Evolutionary conservation across 2,888 invertebrate species (phyloP).

Genomic region (Sarcophaga variegata): DNA sequence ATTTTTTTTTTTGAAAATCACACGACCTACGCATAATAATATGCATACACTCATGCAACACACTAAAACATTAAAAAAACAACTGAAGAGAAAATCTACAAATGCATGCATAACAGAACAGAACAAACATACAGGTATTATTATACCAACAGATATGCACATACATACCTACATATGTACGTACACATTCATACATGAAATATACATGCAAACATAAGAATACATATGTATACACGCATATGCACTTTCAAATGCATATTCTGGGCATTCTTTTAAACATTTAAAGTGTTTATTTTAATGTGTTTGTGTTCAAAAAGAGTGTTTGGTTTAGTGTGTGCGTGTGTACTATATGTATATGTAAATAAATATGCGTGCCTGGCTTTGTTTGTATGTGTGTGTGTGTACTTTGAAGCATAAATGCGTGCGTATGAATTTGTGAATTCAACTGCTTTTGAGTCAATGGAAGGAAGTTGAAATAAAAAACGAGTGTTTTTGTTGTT

Average conservation of each 20-base stretch:
- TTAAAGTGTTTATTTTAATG: slow-evolving; percentile 48
- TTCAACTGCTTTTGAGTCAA: slow-evolving; percentile 73
- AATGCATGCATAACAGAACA: slow-evolving; percentile 51
- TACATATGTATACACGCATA: background rate
- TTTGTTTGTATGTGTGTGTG: background rate
- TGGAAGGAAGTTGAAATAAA: slow-evolving; percentile 71
- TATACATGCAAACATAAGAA: no score
- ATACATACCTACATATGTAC: background rate
- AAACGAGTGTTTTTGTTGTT: slow-evolving; percentile 30
- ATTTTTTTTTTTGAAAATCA: background rate
- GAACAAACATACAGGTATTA: slow-evolving; percentile 59
- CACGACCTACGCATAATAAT: background rate
- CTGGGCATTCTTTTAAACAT: slow-evolving; percentile 12
- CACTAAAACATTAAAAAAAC: slow-evolving; percentile 29
- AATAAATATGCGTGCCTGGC: slow-evolving; percentile 43
- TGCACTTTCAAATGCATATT: background rate
- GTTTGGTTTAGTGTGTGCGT: background rate
- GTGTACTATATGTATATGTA: slow-evolving; percentile 46
- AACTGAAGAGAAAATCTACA: slow-evolving; percentile 48
- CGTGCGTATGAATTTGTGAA: slow-evolving; percentile 53
- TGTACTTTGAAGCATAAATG: background rate
- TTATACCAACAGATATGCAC: slow-evolving; percentile 41
- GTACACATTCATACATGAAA: background rate
- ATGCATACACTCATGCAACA: slow-evolving; percentile 35
- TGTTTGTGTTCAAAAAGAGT: slow-evolving; percentile 1